Base-by-base conservation (phyloP, 2,888 invertebrate species). In the Criorhina ranunculi region DNA sequence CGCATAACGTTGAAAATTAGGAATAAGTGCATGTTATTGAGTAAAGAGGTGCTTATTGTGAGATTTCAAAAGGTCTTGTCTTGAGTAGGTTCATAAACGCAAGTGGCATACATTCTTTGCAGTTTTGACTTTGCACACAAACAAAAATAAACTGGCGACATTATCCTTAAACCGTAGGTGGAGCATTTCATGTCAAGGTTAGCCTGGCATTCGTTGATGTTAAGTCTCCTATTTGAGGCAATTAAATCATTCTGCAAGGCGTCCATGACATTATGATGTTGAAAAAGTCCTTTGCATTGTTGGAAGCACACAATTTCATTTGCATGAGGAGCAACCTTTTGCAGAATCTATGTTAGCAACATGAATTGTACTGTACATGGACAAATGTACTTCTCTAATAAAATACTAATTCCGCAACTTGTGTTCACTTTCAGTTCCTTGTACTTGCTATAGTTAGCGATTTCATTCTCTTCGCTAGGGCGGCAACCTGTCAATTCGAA, bases 1-100 rank as follows among this genome's bases (percentile, higher is more conserved):
- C 49, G 33, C 29, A 49, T 53, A 40, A 42, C 24, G 66, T 31
- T 57, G 33, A 57, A 75, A 62, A 77, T 66, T 66, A 64, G 6
- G 46, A 73, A 60, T 67, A 64, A 67, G 69, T 33, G 62, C 33
- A 55, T 17, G 40, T 53, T 60, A 40, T 42, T 66, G 46, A 60
- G 46, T 62, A 44, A 46, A 83, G 55, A 44, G 59, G 49, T 75
- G 53, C 69, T 57, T 40, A 49, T 24, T 24, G 49, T 49, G 7
- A 24, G 60, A 37, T 35, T 33, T 49, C 8, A 24, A 66, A 9
- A 31, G 33, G 17, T 31, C 15, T 57, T 37, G 3, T 57, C 7
- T 7, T 7, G 42, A 42, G 15, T 42, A 15, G 15, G 15, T 15
- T 15, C 9, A 17, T 8, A 3, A 46, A 46, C 17, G 46, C 19